Evolutionary conservation across 2,797 vertebrate species (phyloP), one percentile per base, ranked within the genome.

Genomic region (Chaunax sp.): DNA sequence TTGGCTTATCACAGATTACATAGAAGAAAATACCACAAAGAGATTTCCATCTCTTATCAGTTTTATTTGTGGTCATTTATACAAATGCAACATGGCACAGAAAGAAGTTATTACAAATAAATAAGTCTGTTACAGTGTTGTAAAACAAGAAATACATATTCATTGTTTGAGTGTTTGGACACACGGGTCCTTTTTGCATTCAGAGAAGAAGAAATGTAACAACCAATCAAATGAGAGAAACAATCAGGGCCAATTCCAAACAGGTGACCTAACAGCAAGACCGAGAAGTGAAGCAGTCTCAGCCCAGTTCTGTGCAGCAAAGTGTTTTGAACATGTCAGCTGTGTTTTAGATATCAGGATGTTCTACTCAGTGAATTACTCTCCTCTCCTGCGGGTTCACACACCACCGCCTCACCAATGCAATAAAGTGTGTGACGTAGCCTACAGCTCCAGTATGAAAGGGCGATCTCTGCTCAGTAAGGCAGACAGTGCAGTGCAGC

Each of bases 401-500:
- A 52, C 18, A 13, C 54, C 53, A 13, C 41, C 56, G 1, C 53
- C 4, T 2, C 44, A 44, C 52, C 67, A 28, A 59, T 22, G 68
- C 46, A 69, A 82, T 90, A 91, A 90, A 89, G 56, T 15, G 55
- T 11, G 75, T 91, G 90, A 89, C 87, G 82, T 57, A 43, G 61
- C 19, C 28, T 7, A 15, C 23, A 6, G 72, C 70, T 58, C 50
- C 51, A 14, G 84, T 67, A 65, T 81, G 69, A 87, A 87, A 87
- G 85, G 64, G 72, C 85, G 77, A 72, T 69, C 73, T 74, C 64
- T 82, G 77, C 70, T 71, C 66, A 6, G 64, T 6, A 40, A 51
- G 68, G 35, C 72, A 37, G 69, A 58, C 60, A 2, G 20, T 33
- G 68, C 66, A 37, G 60, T 23, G 49, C 46, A 3, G 22, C 3